Evolutionary conservation across 30 jellyfish, hydroid and myxozoan genomes (phyloP).

Genomic region (Pelagia noctiluca): DNA sequence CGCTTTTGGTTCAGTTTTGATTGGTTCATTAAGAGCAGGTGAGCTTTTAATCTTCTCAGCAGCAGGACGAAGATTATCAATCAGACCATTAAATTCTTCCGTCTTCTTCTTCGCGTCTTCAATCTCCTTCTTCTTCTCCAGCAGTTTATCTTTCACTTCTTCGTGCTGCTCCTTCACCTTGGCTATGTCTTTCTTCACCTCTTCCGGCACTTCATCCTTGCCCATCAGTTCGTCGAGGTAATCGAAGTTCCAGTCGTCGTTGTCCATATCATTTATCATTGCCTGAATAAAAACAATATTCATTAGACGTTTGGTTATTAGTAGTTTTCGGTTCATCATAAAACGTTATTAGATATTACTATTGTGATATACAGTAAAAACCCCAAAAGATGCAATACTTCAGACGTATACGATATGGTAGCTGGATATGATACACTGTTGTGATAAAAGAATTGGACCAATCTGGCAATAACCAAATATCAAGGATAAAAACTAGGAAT

Average conservation of each 20-base stretch:
- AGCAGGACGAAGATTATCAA: conserved; percentile 55
- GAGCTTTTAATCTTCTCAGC: conserved; percentile 9
- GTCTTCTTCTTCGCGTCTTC: conserved; percentile 48
- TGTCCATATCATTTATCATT: conserved; percentile 41
- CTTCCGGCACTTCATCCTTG: conserved; percentile 54
- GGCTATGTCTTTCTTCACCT: conserved; percentile 59
- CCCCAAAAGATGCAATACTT: too few relatives aligned
- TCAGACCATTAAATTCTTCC: conserved; percentile 67
- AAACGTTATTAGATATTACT: too few relatives aligned
- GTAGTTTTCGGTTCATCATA: too few relatives aligned
- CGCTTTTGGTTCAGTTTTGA: conserved; percentile 61
- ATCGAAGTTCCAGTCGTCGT: conserved; percentile 69
- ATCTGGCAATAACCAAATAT: too few relatives aligned
- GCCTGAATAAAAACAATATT: conserved; percentile 42
- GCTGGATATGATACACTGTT: too few relatives aligned
- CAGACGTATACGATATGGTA: too few relatives aligned
- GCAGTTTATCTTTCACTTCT: conserved; percentile 53
- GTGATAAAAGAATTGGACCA: too few relatives aligned
- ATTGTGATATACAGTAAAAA: too few relatives aligned
- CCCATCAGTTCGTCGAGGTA: conserved; percentile 35
- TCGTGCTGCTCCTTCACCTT: conserved; percentile 65
- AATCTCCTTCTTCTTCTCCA: conserved; percentile 42
- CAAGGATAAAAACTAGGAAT: too few relatives aligned
- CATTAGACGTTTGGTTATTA: too few relatives aligned
- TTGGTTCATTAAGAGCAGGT: conserved; percentile 69